Evolutionary conservation across 2,888 invertebrate species (phyloP).

Genomic region (Chrysolina haemoptera): DNA sequence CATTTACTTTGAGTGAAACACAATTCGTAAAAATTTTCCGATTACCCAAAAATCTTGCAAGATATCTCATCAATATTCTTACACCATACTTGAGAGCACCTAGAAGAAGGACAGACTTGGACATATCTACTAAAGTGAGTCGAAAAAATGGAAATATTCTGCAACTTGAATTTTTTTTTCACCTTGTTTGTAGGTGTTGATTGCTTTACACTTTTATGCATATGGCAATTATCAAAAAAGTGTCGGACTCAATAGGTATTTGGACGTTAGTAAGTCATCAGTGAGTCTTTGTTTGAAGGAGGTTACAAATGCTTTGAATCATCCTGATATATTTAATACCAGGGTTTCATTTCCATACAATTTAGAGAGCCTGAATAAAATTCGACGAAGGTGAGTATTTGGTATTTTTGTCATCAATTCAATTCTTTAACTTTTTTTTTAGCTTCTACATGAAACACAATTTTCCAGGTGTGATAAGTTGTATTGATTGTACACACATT

Average conservation of each 20-base stretch:
- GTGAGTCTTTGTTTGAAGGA: constrained; percentile 1
- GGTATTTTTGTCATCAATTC: neutral
- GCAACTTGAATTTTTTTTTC: neutral
- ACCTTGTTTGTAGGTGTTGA: neutral
- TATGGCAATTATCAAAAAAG: constrained; percentile 9
- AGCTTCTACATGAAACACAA: constrained; percentile 1
- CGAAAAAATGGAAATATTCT: neutral
- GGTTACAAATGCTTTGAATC: constrained; percentile 1
- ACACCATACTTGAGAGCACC: neutral
- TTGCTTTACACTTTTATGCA: neutral
- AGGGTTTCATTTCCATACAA: neutral
- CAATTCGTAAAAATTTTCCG: neutral
- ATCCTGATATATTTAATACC: too few relatives aligned
- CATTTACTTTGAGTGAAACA: neutral
- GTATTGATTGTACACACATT: constrained; percentile 19
- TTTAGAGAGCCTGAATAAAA: neutral
- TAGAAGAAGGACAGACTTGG: neutral
- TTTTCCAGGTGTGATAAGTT: constrained; percentile 17
- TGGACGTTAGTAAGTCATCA: neutral
- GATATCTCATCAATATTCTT: neutral
- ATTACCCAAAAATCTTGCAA: neutral
- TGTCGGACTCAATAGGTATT: neutral
- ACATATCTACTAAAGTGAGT: neutral
- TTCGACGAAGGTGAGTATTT: neutral
- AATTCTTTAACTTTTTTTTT: neutral